These are phyloP conservation scores for Gopherus evgoodei DNA, from an alignment of 2,113 vertebrate genomes.

Conservation along the genomic window DNA sequence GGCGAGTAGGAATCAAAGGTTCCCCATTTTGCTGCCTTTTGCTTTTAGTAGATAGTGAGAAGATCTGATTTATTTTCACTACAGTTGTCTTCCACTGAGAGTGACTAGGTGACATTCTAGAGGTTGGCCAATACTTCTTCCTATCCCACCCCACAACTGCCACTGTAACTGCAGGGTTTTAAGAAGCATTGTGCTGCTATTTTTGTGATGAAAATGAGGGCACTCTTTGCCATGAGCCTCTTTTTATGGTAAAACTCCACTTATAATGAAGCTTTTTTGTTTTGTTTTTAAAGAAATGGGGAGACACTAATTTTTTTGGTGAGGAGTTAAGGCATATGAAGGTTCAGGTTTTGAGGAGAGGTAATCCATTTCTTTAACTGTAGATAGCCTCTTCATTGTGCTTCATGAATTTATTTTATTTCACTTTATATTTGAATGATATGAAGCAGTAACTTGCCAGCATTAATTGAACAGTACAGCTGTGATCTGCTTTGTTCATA, in stretches of 20 bases:
- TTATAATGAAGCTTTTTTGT: neutral
- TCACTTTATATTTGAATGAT: neutral
- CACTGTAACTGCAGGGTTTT: neutral
- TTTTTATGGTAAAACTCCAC: neutral
- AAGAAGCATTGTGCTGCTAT: neutral
- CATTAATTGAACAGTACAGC: neutral
- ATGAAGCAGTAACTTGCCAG: neutral
- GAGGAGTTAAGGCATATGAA: neutral
- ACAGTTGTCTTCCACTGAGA: neutral
- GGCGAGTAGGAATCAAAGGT: neutral
- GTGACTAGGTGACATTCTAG: neutral
- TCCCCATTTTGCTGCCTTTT: neutral
- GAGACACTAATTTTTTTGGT: neutral
- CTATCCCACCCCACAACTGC: neutral
- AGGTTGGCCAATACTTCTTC: neutral
- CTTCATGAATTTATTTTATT: neutral
- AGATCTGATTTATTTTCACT: neutral
- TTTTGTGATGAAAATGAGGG: neutral
- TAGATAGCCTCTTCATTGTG: neutral
- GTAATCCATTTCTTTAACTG: neutral
- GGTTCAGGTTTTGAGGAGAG: neutral
- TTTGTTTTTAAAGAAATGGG: neutral
- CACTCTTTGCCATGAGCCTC: neutral
- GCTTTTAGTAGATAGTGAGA: neutral
- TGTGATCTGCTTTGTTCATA: neutral